Conservation (phyloP, 2,888 invertebrate species). For the Thereva unica region DNA sequence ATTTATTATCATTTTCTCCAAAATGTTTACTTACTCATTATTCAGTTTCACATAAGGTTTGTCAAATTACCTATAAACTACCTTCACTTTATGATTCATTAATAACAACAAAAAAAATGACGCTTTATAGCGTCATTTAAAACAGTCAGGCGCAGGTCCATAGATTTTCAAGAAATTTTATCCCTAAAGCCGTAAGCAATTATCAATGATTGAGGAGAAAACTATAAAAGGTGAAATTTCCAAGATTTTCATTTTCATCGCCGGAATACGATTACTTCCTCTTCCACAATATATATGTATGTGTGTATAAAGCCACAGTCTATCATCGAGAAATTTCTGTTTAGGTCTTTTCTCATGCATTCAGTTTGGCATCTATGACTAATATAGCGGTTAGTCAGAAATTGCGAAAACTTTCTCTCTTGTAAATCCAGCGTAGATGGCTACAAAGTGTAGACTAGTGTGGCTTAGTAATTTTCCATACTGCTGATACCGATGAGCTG, state of each 20-base stretch:
- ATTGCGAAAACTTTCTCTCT: slow-evolving; percentile 34
- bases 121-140: too few species aligned
- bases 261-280: slow-evolving; percentile 14
- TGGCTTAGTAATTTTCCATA: background rate
- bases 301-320: slow-evolving; percentile 2
- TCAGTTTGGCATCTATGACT: slow-evolving; percentile 10
- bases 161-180: too few species aligned
- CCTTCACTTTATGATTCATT: too few species aligned
- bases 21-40: too few species aligned
- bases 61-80: too few species aligned
- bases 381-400: slow-evolving; percentile 30
- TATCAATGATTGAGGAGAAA: too few species aligned
- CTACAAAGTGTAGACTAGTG: background rate
- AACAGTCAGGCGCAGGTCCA: too few species aligned
- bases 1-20: too few species aligned
- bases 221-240: too few species aligned
- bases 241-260: slow-evolving; percentile 3
- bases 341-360: background rate
- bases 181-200: too few species aligned
- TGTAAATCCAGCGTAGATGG: background rate
- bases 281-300: background rate
- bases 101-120: too few species aligned
- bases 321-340: slow-evolving; percentile 30
- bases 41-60: too few species aligned
- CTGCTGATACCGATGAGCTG: slow-evolving; percentile 6